Evolutionary conservation across 2,113 vertebrate species (phyloP), one percentile per base, ranked within the genome.

Genomic region (Aptenodytes patagonicus): DNA sequence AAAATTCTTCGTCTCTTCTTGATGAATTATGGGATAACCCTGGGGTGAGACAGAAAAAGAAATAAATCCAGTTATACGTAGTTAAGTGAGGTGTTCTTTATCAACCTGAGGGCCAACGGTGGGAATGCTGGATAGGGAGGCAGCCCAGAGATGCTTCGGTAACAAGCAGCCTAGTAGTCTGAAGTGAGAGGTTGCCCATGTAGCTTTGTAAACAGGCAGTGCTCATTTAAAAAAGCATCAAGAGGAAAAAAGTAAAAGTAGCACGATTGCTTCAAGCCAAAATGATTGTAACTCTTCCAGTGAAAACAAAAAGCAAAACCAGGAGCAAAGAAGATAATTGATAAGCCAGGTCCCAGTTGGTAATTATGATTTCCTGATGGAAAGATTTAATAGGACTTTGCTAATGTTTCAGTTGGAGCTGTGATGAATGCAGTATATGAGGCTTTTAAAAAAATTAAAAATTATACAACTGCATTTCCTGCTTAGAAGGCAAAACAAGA

Each of bases 1-100:
- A 89, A 60, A 82, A 95, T 97, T 80, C 89, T 96, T 96, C 89
- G 49, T 90, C 72, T 93, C 81, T 81, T 68, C 89, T 85, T 95
- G 89, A 95, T 92, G 89, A 95, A 92, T 93, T 92, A 62, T n/a
- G 29, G 72, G 76, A 47, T 94, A 77, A 95, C 65, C 89, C 54
- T 44, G 3, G 21, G 58, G 85, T 83, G 61, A 95, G 54, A 57
- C 26, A 2, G 36, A 47, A 83, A 46, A 58, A 58, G 5, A 44
- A 65, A 80, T 2, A 62, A 94, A 66, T 85, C 18, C 40, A 29
- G 44, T 81, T 90, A 24, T 19, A 42, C 1, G 1, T 44, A 18
- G 62, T 83, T 80, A 87, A 80, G 36, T 20, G 31, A 83, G 69
- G 42, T 47, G 24, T 47, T 81, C 71, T 77, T 83, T 52, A 16